phyloP scores from a whole-genome alignment of 2,888 invertebrate species.

The Buathra laborator region DNA sequence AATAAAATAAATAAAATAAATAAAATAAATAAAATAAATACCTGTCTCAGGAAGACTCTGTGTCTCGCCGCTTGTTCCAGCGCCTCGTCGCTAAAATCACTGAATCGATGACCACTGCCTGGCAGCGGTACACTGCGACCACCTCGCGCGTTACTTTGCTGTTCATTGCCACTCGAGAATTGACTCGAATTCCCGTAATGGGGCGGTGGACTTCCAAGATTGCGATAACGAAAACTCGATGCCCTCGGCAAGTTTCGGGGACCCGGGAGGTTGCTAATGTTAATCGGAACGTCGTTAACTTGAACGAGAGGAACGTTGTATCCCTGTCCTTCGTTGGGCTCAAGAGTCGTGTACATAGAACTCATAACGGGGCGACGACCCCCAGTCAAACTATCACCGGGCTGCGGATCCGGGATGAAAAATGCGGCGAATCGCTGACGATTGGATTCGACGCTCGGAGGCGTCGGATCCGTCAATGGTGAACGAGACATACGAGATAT shows the following conservation, averaged over 20 bases:
- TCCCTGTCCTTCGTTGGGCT: conserved; percentile 61
- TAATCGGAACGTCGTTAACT: conserved; percentile 88
- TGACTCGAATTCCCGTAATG: conserved; percentile 51
- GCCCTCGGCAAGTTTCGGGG: background rate
- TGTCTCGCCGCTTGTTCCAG: background rate
- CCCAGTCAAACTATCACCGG: background rate
- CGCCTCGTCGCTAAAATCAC: background rate
- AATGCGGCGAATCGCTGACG: too few relatives aligned
- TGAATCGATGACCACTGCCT: background rate
- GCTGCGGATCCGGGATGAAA: too few relatives aligned
- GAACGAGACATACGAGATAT: background rate
- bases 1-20: background rate
- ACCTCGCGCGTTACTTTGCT: conserved; percentile 39
- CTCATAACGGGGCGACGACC: background rate
- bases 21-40: background rate
- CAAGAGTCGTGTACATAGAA: background rate
- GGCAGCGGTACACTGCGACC: background rate
- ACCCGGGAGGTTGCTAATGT: conserved; percentile 74
- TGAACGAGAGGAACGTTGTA: conserved; percentile 87
- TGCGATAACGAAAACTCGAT: conserved; percentile 6
- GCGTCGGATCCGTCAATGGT: background rate
- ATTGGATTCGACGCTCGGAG: background rate
- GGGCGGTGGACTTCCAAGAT: conserved; percentile 60
- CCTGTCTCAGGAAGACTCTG: conserved; percentile 3
- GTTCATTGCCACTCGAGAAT: conserved; percentile 53